These are phyloP conservation scores for Oxycera nigricornis DNA, from an alignment of 2,888 invertebrate species.

Conservation along the genomic window DNA sequence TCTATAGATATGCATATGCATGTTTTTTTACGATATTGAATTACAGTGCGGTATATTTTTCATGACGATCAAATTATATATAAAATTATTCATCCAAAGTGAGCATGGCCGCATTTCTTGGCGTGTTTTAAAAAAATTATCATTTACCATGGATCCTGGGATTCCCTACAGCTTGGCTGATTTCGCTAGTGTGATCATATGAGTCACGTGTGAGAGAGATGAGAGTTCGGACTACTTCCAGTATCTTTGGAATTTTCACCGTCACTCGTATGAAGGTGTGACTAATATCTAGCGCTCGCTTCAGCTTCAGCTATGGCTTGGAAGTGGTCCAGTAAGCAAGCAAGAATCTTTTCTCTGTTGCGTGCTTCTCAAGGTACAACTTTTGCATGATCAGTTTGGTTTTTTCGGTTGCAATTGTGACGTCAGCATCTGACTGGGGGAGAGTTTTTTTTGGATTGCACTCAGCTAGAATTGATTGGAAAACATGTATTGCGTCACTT, in stretches of 20 bases:
- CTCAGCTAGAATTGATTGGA: too few relatives aligned
- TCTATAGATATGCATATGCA: too few relatives aligned
- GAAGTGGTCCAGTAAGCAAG: too few relatives aligned
- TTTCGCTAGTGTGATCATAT: background rate
- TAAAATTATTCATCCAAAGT: background rate
- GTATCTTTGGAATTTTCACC: background rate
- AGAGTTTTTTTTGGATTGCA: too few relatives aligned
- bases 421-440: too few relatives aligned
- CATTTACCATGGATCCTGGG: background rate
- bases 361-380: too few relatives aligned
- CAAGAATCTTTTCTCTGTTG: too few relatives aligned
- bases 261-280: background rate
- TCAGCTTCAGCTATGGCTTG: too few relatives aligned
- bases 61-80: background rate
- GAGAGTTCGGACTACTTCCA: background rate
- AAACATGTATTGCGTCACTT: too few relatives aligned
- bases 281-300: conserved; percentile 15
- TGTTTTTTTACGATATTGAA: too few relatives aligned
- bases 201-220: conserved; percentile 1
- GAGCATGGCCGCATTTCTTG: background rate
- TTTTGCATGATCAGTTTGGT: too few relatives aligned
- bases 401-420: too few relatives aligned
- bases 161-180: background rate
- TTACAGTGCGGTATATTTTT: background rate
- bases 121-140: background rate